Evolutionary conservation across 2,113 vertebrate species (phyloP).

Genomic region (Sturnira hondurensis): DNA sequence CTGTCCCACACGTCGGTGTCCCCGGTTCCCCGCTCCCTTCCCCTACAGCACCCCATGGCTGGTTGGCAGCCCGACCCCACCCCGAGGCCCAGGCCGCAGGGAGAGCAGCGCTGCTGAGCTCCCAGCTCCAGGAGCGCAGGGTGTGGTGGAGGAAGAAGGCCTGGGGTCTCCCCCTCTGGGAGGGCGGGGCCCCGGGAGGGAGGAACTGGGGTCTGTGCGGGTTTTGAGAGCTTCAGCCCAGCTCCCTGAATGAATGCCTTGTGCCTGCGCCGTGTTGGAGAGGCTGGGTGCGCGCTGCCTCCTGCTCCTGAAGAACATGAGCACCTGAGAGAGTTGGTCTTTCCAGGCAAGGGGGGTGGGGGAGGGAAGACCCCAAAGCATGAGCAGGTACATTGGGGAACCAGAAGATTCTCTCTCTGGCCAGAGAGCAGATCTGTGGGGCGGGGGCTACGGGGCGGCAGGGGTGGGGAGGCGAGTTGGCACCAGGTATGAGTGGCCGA

Average conservation of each 20-base stretch:
- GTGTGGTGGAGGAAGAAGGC: background rate
- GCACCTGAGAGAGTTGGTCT: background rate
- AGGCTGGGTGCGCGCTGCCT: accelerated
- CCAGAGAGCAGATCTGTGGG: background rate
- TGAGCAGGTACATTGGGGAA: accelerated
- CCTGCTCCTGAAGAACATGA: background rate
- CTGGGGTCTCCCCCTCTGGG: too few species aligned
- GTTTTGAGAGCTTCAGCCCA: background rate
- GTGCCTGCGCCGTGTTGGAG: accelerated
- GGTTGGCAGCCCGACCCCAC: background rate
- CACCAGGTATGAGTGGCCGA: background rate
- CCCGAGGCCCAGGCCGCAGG: background rate
- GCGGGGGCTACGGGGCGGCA: background rate
- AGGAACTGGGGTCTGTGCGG: accelerated
- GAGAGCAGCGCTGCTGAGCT: background rate
- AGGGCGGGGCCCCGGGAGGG: background rate
- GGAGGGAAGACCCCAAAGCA: background rate
- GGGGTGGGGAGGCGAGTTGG: background rate
- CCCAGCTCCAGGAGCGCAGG: background rate
- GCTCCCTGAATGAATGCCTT: background rate
- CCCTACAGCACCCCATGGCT: background rate
- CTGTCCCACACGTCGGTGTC: accelerated
- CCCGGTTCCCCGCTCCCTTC: background rate
- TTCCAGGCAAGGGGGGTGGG: background rate
- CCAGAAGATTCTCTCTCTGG: background rate